These are phyloP conservation scores for Nothobranchius kuhntae DNA, from an alignment of 2,113 vertebrate genomes.

Conservation along the genomic window DNA sequence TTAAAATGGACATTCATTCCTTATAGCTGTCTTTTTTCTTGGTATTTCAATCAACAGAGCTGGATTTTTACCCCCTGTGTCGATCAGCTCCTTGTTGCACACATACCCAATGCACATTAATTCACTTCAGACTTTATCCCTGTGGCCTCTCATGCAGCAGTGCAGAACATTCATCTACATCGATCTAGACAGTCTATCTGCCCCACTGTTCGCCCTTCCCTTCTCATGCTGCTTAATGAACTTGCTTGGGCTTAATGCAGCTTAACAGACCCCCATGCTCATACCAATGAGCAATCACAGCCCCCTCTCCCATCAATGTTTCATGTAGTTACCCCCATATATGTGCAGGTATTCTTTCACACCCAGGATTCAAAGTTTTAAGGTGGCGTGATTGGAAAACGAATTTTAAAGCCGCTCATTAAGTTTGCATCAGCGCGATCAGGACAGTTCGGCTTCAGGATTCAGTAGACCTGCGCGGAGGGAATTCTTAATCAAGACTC, in stretches of 20 bases:
- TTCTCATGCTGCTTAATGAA: conserved; percentile 73
- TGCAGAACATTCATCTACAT: conserved; percentile 62
- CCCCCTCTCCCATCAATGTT: conserved; percentile 40
- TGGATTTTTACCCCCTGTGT: conserved; percentile 1
- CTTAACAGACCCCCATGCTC: conserved; percentile 60
- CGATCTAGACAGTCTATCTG: conserved; percentile 60
- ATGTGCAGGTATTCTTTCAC: conserved; percentile 46
- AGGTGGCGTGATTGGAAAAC: conserved; percentile 67
- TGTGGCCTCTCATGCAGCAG: conserved; percentile 38
- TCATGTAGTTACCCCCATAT: conserved; percentile 51
- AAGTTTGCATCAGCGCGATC: conserved; percentile 53
- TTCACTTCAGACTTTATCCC: conserved; percentile 36
- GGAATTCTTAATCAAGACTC: conserved; percentile 48
- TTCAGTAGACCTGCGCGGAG: conserved; percentile 42
- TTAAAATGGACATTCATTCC: background rate
- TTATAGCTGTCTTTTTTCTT: background rate
- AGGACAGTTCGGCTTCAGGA: conserved; percentile 55
- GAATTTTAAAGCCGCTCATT: conserved; percentile 65
- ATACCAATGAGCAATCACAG: conserved; percentile 67
- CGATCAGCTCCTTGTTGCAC: background rate
- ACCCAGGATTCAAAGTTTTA: conserved; percentile 57
- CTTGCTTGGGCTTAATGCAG: conserved; percentile 62
- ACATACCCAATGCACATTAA: conserved; percentile 33
- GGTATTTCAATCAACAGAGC: conserved; percentile 17
- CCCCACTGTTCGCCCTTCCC: conserved; percentile 48